Evolutionary conservation across 2,888 invertebrate genomes (phyloP), one percentile per base, ranked within the genome.

Genomic region (Agriotes lineatus): DNA sequence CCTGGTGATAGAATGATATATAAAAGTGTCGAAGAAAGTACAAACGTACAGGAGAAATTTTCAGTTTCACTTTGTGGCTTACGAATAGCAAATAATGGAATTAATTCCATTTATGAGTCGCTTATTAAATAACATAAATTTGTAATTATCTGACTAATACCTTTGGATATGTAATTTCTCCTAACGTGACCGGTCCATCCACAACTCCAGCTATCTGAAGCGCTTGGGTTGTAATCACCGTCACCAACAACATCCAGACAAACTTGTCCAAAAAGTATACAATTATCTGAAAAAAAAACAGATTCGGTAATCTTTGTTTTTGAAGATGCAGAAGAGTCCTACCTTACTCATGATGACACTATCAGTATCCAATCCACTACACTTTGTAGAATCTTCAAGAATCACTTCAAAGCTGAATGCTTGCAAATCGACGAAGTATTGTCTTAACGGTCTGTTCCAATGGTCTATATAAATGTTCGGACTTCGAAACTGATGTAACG

Each of bases 121-220:
- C 30, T n/a, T n/a, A n/a, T n/a, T n/a, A n/a, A n/a, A n/a, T n/a
- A n/a, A n/a, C n/a, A n/a, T n/a, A n/a, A n/a, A n/a, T n/a, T n/a
- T n/a, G n/a, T 9, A 30, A 30, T 6, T 30, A 9, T 30, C 9
- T 30, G 30, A 30, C 30, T 30, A 44, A 39, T 74, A 82, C 81
- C 74, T 82, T 72, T 50, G 74, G 68, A 66, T 81, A 82, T 12
- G 76, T 73, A 56, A 82, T 79, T 66, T 81, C 79, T 37, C 77
- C 78, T 37, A 81, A 72, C 14, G 76, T 75, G 20, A 78, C 82
- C 2, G 83, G 83, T 14, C 80, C 71, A 16, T 81, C 80, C n/a
- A 84, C 75, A 45, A 83, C 73, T n/a, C 84, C 84, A 25, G 80
- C 82, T 25, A 83, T 80, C 73, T 84, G 83, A 18, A 84, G 74